Conservation (phyloP, 2,113 vertebrate species). For the Vidua chalybeata region DNA sequence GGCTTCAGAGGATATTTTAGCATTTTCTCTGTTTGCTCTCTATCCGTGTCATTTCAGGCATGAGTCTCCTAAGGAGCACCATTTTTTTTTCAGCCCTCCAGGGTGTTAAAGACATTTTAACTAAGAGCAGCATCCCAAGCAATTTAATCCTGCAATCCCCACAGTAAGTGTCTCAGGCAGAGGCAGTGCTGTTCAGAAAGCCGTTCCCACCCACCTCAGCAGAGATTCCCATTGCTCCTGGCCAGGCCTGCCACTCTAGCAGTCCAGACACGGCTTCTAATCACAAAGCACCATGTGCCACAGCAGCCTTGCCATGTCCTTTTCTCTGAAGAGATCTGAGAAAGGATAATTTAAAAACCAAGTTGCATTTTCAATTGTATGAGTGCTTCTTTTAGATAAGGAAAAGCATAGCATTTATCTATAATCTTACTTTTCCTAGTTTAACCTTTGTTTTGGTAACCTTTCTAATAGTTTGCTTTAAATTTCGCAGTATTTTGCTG, state of each 20-base stretch:
- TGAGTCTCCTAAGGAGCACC: neutral
- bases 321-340: neutral
- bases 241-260: neutral
- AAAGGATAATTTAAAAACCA: neutral
- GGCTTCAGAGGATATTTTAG: neutral
- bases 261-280: neutral
- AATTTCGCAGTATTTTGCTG: neutral
- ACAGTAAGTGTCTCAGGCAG: neutral
- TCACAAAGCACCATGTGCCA: neutral
- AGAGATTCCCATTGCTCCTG: neutral
- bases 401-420: neutral
- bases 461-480: neutral
- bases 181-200: neutral
- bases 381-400: slow-evolving; percentile 19
- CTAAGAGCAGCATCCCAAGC: neutral
- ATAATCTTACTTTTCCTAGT: neutral
- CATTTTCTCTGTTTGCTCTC: neutral
- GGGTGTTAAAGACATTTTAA: neutral
- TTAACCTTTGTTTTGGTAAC: neutral
- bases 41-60: neutral
- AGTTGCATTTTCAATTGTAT: neutral
- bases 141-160: neutral
- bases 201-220: neutral
- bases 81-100: neutral
- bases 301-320: neutral